These are phyloP conservation scores for Bujurquina vittata DNA, from an alignment of 2,113 vertebrate genomes.

Conservation along the genomic window DNA sequence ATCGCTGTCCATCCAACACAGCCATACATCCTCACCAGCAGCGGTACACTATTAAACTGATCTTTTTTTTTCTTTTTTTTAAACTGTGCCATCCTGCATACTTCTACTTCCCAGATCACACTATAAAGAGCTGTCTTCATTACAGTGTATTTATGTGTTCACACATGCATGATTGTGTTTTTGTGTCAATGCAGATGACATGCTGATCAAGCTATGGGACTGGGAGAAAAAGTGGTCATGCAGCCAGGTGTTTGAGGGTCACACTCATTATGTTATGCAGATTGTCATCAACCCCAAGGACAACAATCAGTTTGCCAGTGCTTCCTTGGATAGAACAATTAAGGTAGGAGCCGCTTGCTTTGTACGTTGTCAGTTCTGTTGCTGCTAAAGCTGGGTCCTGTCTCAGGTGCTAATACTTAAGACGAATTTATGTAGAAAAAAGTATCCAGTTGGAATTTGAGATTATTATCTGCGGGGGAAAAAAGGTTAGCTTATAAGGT, in stretches of 20 bases:
- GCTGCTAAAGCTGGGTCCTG: background rate
- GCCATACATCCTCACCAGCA: slow-evolving; percentile 98
- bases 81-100: background rate
- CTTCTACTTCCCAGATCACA: background rate
- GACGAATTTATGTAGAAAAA: background rate
- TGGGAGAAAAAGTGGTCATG: slow-evolving; percentile 99
- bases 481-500: background rate
- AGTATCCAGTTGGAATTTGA: background rate
- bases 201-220: slow-evolving; percentile 99
- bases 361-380: background rate
- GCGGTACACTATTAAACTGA: slow-evolving; percentile 81
- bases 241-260: slow-evolving; percentile 98
- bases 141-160: background rate
- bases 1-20: slow-evolving; percentile 98
- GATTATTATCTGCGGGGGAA: background rate
- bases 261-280: slow-evolving; percentile 99
- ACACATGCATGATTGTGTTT: slow-evolving; percentile 24
- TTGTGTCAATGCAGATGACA: slow-evolving; percentile 87
- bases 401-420: background rate
- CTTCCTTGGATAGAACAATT: slow-evolving; percentile 96
- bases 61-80: background rate
- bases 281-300: slow-evolving; percentile 99
- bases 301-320: slow-evolving; percentile 99
- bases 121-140: background rate
- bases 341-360: slow-evolving; percentile 82